Percentiles rank a stretch among this genome's conserved stretches.
Conservation (phyloP, 2,113 vertebrate species). For the Chascanopsetta lugubris region DNA sequence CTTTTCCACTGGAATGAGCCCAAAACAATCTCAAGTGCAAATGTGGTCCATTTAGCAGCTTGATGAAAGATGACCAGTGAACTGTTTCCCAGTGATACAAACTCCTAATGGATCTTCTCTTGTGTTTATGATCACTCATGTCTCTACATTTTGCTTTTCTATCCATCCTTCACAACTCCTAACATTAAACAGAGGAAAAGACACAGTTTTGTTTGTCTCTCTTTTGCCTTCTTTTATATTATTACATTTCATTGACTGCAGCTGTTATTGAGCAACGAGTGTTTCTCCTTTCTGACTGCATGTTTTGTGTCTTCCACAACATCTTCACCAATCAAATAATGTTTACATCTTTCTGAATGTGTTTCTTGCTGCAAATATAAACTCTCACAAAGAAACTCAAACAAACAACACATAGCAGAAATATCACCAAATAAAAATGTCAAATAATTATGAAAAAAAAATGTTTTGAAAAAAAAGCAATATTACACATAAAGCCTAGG, state of each 20-base stretch:
- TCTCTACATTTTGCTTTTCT: too few species aligned
- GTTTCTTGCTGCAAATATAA: slow-evolving; percentile 22
- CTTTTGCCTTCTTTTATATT: slow-evolving; percentile 22
- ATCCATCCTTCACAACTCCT: too few species aligned
- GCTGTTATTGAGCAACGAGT: slow-evolving; percentile 27
- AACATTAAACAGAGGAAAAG: too few species aligned
- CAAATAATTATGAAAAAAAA: background rate
- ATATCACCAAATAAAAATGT: slow-evolving; percentile 23
- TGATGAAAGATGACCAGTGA: slow-evolving; percentile 2
- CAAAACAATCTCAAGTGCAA: background rate
- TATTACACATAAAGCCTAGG: too few species aligned
- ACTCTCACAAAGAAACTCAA: slow-evolving; percentile 15
- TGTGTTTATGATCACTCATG: slow-evolving; percentile 27
- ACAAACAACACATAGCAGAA: slow-evolving; percentile 21
- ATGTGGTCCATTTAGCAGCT: background rate
- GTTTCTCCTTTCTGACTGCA: slow-evolving; percentile 9
- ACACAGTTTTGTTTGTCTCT: background rate
- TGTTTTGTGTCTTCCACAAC: slow-evolving; percentile 24
- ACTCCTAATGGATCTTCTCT: slow-evolving; percentile 17
- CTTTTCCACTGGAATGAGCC: slow-evolving; percentile 6
- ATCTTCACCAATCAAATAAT: slow-evolving; percentile 19
- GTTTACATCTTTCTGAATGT: slow-evolving; percentile 22
- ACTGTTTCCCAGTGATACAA: slow-evolving; percentile 3
- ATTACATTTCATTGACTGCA: slow-evolving; percentile 23
- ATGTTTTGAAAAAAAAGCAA: too few species aligned